Base-by-base conservation (phyloP, 2,113 vertebrate species). In the Charadrius vociferus region DNA sequence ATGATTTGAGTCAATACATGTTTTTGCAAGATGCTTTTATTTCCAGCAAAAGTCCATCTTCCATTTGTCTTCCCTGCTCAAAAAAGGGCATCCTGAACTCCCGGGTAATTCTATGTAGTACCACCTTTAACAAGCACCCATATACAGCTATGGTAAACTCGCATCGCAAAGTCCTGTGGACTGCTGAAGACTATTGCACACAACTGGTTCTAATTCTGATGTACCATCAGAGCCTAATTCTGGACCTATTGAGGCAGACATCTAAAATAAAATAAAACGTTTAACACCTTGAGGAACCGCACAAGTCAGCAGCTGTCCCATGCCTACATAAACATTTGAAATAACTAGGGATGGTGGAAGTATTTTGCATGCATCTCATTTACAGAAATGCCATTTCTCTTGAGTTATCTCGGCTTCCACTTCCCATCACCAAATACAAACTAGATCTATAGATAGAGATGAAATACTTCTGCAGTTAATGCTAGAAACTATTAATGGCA, bases 401-500 rank as follows among this genome's bases (percentile, higher is more conserved):
- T 43, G 55, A 96, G 83, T 95, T 92, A 93, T 96, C 90, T 82
- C 67, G 16, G 96, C 94, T 96, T 93, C 90, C 91, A 95, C 95
- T 97, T 97, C 94, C 95, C 95, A 97, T 95, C 97, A 96, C 93
- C 83, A 96, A 96, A 91, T 85, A 94, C 90, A 97, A 98, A 81
- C 90, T 75, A 94, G 74, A 95, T 97, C 96, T 97, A 97, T 97
- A 97, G 97, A 97, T 96, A 97, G 95, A 94, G 91, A 95, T 56
- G 95, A 95, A 97, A 95, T 96, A 95, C 86, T 93, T 97, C 81
- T 87, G 88, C 77, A 97, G 90, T 91, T 97, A 97, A 96, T 95
- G 83, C 71, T 94, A 65, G 72, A 97, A 96, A 96, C 97, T 97
- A 97, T 97, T 96, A 98, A 97, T 97, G 97, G 97, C 95, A 97